These are phyloP conservation scores for Schizotus pectinicornis DNA, from an alignment of 2,888 invertebrate species.

Conservation along the genomic window DNA sequence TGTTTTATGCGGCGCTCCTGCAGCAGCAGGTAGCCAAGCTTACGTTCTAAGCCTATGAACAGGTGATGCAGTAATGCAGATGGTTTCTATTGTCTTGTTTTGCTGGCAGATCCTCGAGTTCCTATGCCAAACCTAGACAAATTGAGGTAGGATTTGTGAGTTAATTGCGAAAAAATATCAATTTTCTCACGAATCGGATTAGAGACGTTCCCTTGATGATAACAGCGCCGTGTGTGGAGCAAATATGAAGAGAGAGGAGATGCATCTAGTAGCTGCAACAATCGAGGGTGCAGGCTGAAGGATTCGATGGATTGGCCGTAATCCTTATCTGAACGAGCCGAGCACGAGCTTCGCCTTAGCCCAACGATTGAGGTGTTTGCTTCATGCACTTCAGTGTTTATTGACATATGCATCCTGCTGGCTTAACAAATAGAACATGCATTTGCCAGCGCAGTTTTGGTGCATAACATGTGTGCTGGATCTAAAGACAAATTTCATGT, in stretches of 20 bases:
- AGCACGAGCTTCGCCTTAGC: slow-evolving; percentile 49
- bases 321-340: slow-evolving; percentile 45
- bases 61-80: slow-evolving; percentile 41
- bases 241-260: too few relatives aligned
- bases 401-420: slow-evolving; percentile 43
- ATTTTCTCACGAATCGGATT: background rate
- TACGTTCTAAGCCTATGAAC: slow-evolving; percentile 34
- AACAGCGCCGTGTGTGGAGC: background rate
- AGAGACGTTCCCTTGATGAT: slow-evolving; percentile 1
- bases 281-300: slow-evolving; percentile 13
- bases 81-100: slow-evolving; percentile 37
- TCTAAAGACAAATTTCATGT: background rate
- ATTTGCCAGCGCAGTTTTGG: slow-evolving; percentile 6
- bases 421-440: slow-evolving; percentile 41
- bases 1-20: slow-evolving; percentile 20
- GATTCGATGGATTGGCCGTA: slow-evolving; percentile 34
- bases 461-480: background rate
- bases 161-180: slow-evolving; percentile 5
- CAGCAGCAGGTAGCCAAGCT: slow-evolving; percentile 35
- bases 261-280: slow-evolving; percentile 16
- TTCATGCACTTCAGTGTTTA: slow-evolving; percentile 44
- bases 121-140: slow-evolving; percentile 15
- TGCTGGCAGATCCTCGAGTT: slow-evolving; percentile 15
- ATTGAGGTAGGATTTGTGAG: slow-evolving; percentile 25
- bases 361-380: slow-evolving; percentile 39